A percentile compares a stretch with the other conserved stretches of the same genome.
Evolutionary conservation across 2,797 vertebrate genomes (phyloP).

Genomic region (Brachyrhaphis roseni): DNA sequence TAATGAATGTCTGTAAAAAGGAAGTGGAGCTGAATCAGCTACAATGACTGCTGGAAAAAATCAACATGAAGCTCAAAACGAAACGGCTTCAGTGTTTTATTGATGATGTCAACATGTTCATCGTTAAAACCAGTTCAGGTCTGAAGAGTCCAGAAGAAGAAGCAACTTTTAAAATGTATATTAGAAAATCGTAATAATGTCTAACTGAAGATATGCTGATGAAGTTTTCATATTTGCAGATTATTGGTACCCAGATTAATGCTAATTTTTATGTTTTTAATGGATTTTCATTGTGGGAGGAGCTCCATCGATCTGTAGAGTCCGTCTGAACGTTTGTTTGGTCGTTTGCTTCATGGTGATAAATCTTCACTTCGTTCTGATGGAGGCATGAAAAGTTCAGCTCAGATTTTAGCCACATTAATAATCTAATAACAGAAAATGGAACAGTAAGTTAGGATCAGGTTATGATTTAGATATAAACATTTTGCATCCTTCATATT

Average conservation of each 20-base stretch:
- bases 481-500: slow-evolving; percentile 36
- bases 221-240: too few relatives aligned
- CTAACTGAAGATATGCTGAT: too few relatives aligned
- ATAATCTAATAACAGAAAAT: slow-evolving; percentile 10
- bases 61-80: background rate
- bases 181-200: too few relatives aligned
- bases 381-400: slow-evolving; percentile 30
- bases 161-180: too few relatives aligned
- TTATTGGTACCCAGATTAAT: background rate
- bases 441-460: slow-evolving; percentile 15
- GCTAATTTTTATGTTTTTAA: background rate
- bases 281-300: background rate
- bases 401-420: slow-evolving; percentile 61
- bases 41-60: background rate
- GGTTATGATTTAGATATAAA: slow-evolving; percentile 36
- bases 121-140: too few relatives aligned
- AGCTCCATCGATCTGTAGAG: background rate
- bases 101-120: too few relatives aligned
- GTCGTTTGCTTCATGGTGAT: slow-evolving; percentile 36
- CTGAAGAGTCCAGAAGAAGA: too few relatives aligned
- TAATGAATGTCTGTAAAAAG: too few relatives aligned
- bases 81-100: background rate
- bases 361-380: slow-evolving; percentile 56
- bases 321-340: slow-evolving; percentile 6
- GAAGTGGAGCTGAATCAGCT: background rate